Evolutionary conservation across 2,797 vertebrate species (phyloP).

Genomic region (Cossypha niveicapilla): DNA sequence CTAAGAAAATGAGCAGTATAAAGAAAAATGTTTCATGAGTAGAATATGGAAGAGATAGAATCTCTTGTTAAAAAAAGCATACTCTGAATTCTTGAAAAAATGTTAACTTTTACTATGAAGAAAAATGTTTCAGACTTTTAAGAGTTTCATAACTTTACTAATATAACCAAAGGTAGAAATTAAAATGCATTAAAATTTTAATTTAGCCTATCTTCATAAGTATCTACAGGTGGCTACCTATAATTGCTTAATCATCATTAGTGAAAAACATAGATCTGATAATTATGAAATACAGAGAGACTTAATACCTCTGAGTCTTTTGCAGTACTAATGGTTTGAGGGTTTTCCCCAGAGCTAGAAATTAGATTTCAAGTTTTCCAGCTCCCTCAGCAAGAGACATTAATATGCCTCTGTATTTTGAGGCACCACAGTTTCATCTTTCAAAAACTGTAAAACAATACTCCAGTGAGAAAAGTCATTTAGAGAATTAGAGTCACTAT

Average conservation of each 20-base stretch:
- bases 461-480: background rate
- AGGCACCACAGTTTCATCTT: background rate
- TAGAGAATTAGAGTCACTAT: background rate
- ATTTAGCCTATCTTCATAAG: background rate
- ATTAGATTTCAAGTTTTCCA: background rate
- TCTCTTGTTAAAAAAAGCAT: background rate
- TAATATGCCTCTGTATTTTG: background rate
- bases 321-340: background rate
- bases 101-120: background rate
- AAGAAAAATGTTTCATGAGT: background rate
- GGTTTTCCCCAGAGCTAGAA: background rate
- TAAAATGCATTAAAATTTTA: background rate
- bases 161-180: background rate
- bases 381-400: background rate
- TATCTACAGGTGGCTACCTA: background rate
- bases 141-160: background rate
- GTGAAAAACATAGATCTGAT: background rate
- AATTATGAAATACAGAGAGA: constrained; percentile 29
- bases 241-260: constrained; percentile 18
- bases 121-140: background rate
- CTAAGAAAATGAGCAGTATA: constrained; percentile 9
- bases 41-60: background rate
- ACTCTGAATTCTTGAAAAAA: background rate
- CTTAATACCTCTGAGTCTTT: background rate
- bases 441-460: background rate